phyloP scores from a whole-genome alignment of 1,140 invertebrate genomes.

The Stegodyphus mimosarum region DNA sequence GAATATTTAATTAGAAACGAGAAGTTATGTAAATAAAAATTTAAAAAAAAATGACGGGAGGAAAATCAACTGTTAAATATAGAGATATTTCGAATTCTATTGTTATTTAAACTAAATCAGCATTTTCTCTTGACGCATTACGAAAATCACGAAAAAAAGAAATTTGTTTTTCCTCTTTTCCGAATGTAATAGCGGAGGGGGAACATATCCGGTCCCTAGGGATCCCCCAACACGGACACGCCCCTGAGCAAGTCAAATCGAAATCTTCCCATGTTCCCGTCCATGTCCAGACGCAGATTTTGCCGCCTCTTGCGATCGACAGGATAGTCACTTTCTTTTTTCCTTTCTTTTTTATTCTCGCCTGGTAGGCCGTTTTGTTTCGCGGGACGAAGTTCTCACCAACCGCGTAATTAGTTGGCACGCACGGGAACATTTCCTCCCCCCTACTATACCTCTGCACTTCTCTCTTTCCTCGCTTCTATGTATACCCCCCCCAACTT shows the following conservation, averaged over 20 bases:
- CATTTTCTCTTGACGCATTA: no score
- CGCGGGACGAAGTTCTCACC: slow-evolving; percentile 43
- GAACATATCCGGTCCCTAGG: neutral
- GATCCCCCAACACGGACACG: slow-evolving; percentile 3
- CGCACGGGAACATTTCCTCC: slow-evolving; percentile 22
- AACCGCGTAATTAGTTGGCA: slow-evolving; percentile 54
- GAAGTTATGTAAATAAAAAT: no score
- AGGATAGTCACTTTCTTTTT: slow-evolving; percentile 4
- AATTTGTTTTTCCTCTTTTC: no score
- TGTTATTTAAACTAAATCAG: no score
- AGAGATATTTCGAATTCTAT: no score
- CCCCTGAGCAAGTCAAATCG: slow-evolving; percentile 19
- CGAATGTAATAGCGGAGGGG: neutral
- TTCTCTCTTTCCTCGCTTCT: neutral
- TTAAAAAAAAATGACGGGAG: no score
- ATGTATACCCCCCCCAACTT: neutral
- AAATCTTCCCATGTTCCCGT: neutral
- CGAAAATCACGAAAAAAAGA: no score
- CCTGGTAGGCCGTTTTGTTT: slow-evolving; percentile 42
- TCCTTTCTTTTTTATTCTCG: slow-evolving; percentile 2
- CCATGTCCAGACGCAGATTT: slow-evolving; percentile 8
- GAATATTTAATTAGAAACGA: no score
- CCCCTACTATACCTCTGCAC: neutral
- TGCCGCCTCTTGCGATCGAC: slow-evolving; percentile 25
- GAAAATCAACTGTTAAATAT: no score